phyloP scores from a whole-genome alignment of 2,113 vertebrate genomes.

The Sebastes schlegelii region DNA sequence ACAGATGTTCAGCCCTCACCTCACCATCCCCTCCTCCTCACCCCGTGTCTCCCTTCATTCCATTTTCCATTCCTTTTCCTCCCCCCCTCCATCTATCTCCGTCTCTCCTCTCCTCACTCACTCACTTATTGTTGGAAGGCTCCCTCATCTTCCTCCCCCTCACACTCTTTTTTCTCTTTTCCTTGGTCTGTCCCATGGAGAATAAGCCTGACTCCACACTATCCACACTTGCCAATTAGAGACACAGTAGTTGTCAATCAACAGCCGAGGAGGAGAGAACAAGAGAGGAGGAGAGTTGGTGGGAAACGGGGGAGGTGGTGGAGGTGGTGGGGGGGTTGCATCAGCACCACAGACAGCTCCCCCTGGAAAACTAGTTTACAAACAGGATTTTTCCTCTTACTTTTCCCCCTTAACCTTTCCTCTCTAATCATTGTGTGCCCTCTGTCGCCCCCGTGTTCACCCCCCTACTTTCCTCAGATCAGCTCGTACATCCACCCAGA shows the following conservation, averaged over 20 bases:
- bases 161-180: constrained; percentile 41
- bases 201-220: constrained; percentile 67
- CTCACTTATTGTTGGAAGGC: constrained; percentile 22
- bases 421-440: constrained; percentile 44
- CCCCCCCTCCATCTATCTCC: neutral
- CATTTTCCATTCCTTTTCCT: constrained; percentile 7
- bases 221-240: constrained; percentile 79
- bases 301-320: constrained; percentile 24
- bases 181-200: constrained; percentile 68
- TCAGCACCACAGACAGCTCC: constrained; percentile 80
- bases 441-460: constrained; percentile 31
- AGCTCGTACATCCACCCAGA: constrained; percentile 36
- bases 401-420: constrained; percentile 48
- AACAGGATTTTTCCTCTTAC: constrained; percentile 52
- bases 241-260: constrained; percentile 77
- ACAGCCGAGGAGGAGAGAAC: constrained; percentile 57
- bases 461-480: constrained; percentile 6
- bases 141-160: neutral
- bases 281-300: constrained; percentile 45
- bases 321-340: neutral
- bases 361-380: constrained; percentile 46
- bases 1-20: constrained; percentile 71
- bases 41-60: constrained; percentile 35
- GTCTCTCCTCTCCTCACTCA: constrained; percentile 19
- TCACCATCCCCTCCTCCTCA: constrained; percentile 42